Percentiles rank a stretch among this genome's conserved stretches.
Evolutionary conservation across 2,888 invertebrate species (phyloP).

Genomic region (Euproctis similis): DNA sequence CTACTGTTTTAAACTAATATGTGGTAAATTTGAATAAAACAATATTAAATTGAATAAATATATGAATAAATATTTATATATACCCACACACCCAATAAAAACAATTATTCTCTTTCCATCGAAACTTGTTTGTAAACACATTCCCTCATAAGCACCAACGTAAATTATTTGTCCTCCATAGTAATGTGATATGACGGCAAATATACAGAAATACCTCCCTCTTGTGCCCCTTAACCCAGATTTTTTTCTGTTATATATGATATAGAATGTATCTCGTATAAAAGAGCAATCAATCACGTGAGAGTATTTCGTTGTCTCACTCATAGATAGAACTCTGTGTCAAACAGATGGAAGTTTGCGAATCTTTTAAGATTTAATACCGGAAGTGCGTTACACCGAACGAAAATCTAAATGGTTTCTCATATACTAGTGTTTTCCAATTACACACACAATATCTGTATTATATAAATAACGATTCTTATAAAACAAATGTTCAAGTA

Average conservation of each 20-base stretch:
- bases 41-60: too few species aligned
- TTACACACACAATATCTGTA: too few species aligned
- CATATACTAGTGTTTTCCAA: too few species aligned
- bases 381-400: conserved; percentile 28
- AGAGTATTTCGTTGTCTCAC: conserved; percentile 30
- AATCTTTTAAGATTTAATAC: conserved; percentile 37
- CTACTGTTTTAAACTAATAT: too few species aligned
- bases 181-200: conserved; percentile 17
- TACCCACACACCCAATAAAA: not conserved
- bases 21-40: too few species aligned
- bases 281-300: conserved; percentile 30
- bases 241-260: conserved; percentile 16
- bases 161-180: conserved; percentile 14
- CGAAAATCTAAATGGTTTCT: too few species aligned
- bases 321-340: conserved; percentile 28
- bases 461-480: too few species aligned
- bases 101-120: not conserved
- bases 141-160: conserved; percentile 6
- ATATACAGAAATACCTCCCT: conserved; percentile 15
- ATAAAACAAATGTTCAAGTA: too few species aligned
- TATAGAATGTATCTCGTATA: conserved; percentile 20
- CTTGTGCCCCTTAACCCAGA: conserved; percentile 10
- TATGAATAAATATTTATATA: too few species aligned
- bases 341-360: conserved; percentile 29
- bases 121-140: conserved; percentile 1